phyloP scores from a whole-genome alignment of 2,797 vertebrate genomes.

The Smutsia temminckii region DNA sequence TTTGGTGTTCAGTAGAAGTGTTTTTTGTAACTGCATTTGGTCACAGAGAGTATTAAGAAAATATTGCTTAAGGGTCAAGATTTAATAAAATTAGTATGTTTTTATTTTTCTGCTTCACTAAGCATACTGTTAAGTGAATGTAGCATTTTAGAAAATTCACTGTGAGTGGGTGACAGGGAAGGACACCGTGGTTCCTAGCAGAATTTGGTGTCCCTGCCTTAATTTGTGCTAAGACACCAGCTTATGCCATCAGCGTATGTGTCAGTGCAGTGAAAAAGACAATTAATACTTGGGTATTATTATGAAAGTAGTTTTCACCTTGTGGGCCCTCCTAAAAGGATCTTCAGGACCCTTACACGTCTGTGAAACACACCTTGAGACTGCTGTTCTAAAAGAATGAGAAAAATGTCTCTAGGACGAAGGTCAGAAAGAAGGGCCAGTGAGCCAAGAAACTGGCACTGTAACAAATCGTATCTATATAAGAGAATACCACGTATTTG shows the following conservation, averaged over 20 bases:
- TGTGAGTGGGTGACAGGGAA: not conserved
- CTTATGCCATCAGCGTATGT: not conserved
- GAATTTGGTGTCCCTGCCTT: not conserved
- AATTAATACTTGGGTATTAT: not conserved
- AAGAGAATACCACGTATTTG: not conserved
- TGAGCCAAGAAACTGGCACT: not conserved
- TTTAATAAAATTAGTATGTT: conserved; percentile 60
- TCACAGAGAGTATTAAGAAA: conserved; percentile 65
- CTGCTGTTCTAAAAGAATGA: not conserved
- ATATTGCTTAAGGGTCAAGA: conserved; percentile 46
- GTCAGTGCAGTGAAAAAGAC: not conserved
- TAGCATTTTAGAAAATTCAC: not conserved
- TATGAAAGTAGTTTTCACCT: not conserved
- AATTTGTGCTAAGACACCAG: not conserved
- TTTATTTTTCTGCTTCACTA: conserved; percentile 39
- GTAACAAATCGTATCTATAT: not conserved
- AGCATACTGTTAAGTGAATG: not conserved
- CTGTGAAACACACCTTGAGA: not conserved
- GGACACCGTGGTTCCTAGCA: not conserved
- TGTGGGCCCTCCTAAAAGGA: not conserved
- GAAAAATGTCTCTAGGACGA: not conserved
- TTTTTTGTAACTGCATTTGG: conserved; percentile 19
- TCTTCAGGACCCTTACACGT: not conserved
- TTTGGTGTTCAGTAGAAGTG: conserved; percentile 23
- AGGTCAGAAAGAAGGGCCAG: not conserved